Percentiles rank a stretch among this genome's conserved stretches.
phyloP scores from a whole-genome alignment of 2,888 invertebrate genomes.

The Amblyjoppa fuscipennis region DNA sequence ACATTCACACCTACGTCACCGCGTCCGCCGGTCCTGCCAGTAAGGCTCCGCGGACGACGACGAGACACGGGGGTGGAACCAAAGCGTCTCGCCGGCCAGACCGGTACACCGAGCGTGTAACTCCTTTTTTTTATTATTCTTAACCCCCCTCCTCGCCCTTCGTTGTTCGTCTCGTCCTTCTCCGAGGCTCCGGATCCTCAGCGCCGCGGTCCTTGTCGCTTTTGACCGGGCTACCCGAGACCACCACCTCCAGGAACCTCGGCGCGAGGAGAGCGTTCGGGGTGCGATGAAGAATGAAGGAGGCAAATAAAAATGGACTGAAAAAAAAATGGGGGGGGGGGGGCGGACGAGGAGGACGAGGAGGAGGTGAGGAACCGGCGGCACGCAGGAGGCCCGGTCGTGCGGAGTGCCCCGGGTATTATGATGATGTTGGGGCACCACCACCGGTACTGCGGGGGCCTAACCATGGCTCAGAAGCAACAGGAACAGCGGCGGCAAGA shows the following conservation, averaged over 20 bases:
- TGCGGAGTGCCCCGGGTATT: slow-evolving; percentile 59
- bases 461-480: slow-evolving; percentile 48
- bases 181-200: slow-evolving; percentile 18
- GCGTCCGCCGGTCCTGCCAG: slow-evolving; percentile 68
- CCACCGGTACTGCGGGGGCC: slow-evolving; percentile 17
- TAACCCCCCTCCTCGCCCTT: slow-evolving; percentile 15
- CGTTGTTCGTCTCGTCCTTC: slow-evolving; percentile 20
- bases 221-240: slow-evolving; percentile 59
- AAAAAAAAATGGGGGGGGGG: slow-evolving; percentile 54
- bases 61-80: slow-evolving; percentile 71
- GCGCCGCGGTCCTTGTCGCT: slow-evolving; percentile 52
- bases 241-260: slow-evolving; percentile 48
- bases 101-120: slow-evolving; percentile 27
- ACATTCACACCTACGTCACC: slow-evolving; percentile 81
- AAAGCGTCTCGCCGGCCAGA: slow-evolving; percentile 47
- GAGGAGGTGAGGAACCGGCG: slow-evolving; percentile 37
- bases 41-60: slow-evolving; percentile 51
- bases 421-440: slow-evolving; percentile 60
- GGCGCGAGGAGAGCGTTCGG: slow-evolving; percentile 48
- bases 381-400: slow-evolving; percentile 24
- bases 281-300: slow-evolving; percentile 67
- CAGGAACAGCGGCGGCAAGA: slow-evolving; percentile 46
- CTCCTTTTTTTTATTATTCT: slow-evolving; percentile 40
- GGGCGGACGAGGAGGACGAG: slow-evolving; percentile 35
- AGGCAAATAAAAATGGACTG: slow-evolving; percentile 67